Conservation (phyloP, 2,113 vertebrate genomes). For the Gorilla gorilla region DNA sequence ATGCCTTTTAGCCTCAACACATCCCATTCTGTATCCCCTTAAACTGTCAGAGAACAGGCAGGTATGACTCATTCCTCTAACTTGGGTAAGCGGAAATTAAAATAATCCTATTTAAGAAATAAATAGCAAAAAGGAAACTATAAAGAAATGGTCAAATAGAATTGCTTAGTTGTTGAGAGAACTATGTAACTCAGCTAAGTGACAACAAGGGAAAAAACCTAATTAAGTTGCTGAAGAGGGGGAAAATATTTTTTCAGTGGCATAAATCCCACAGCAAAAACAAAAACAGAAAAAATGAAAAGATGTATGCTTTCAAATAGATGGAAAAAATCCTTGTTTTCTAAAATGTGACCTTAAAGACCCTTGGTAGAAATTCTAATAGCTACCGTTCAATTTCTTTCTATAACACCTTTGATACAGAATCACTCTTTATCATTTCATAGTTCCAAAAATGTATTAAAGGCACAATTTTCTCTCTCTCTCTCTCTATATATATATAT, state of each 20-base stretch:
- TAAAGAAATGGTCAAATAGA: neutral
- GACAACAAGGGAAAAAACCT: neutral
- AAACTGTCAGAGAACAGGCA: neutral
- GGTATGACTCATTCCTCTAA: neutral
- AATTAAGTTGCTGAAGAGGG: neutral
- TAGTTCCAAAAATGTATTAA: constrained; percentile 30
- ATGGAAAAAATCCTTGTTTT: neutral
- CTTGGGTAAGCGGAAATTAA: neutral
- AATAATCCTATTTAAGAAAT: neutral
- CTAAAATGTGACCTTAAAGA: neutral
- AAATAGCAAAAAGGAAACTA: neutral
- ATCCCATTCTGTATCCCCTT: neutral
- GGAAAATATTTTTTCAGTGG: neutral
- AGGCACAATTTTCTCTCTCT: neutral
- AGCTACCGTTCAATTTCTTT: constrained; percentile 1
- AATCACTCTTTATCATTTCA: constrained; percentile 14
- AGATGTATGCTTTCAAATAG: neutral
- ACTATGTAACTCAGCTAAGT: neutral
- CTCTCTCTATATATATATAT: neutral
- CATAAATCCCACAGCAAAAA: neutral
- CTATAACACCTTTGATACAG: neutral
- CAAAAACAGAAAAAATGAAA: neutral
- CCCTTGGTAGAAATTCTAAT: constrained; percentile 18
- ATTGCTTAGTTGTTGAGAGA: neutral
- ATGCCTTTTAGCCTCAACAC: neutral